Conservation (phyloP, 2,113 vertebrate species). For the Rhodinocichla rosea region DNA sequence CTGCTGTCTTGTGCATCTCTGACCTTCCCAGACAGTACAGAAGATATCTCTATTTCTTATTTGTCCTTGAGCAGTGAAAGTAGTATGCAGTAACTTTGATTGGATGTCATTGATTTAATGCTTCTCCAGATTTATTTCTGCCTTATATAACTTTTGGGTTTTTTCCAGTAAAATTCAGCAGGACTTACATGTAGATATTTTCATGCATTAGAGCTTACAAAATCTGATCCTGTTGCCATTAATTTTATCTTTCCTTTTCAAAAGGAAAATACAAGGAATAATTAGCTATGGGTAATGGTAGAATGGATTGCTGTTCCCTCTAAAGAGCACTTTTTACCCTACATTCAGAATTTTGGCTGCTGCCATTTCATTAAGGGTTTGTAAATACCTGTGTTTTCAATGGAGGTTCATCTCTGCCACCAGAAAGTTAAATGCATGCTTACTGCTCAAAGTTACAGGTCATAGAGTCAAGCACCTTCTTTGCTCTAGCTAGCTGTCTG, state of each 20-base stretch:
- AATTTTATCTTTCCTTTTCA: neutral
- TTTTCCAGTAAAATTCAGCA: neutral
- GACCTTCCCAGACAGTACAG: neutral
- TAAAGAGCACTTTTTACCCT: neutral
- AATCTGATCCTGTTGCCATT: neutral
- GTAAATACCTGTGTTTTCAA: neutral
- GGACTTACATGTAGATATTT: neutral
- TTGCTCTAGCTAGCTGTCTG: neutral
- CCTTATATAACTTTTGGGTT: rapidly evolving
- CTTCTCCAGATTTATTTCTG: neutral
- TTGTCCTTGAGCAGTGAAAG: neutral
- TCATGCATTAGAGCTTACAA: neutral
- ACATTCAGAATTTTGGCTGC: neutral
- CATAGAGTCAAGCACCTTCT: neutral
- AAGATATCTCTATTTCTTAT: neutral
- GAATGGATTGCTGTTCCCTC: neutral
- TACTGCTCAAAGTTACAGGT: neutral
- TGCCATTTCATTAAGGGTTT: neutral
- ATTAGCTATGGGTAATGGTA: neutral
- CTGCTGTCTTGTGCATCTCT: neutral
- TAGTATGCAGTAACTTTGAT: neutral
- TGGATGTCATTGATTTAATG: neutral
- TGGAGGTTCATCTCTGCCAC: neutral
- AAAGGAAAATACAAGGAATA: neutral
- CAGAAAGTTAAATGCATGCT: neutral